A percentile compares a stretch with the other conserved stretches of the same genome.
phyloP scores from a whole-genome alignment of 2,888 invertebrate genomes.

The Agonum fuliginosum region DNA sequence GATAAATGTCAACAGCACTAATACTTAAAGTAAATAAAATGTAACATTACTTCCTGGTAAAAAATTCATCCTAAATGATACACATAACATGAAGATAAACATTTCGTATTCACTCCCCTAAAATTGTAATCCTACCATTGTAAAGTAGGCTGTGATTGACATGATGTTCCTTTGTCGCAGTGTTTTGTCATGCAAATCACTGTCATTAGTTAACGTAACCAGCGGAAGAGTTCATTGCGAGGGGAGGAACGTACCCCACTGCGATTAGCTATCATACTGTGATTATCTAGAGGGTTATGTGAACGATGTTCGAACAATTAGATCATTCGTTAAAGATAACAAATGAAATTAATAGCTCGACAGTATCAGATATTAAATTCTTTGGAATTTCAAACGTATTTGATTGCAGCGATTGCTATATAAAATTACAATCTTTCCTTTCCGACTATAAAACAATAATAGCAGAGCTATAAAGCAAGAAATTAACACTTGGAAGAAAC shows the following conservation, averaged over 20 bases:
- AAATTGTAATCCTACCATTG: constrained; percentile 45
- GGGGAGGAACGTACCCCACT: constrained; percentile 16
- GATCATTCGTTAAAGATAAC: constrained; percentile 20
- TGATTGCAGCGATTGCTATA: too few species aligned
- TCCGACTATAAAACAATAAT: constrained; percentile 7
- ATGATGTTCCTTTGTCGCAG: constrained; percentile 53
- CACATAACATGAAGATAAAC: constrained; percentile 28
- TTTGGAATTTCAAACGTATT: not conserved
- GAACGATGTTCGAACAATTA: not conserved
- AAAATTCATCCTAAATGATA: constrained; percentile 2
- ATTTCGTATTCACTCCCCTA: constrained; percentile 17
- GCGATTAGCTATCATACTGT: constrained; percentile 33
- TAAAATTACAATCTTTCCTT: not conserved
- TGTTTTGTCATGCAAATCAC: constrained; percentile 55
- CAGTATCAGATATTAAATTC: constrained; percentile 1
- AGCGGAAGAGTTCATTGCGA: constrained; percentile 29
- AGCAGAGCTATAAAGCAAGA: constrained; percentile 9
- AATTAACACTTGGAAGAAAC: constrained; percentile 35
- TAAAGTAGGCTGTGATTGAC: constrained; percentile 46
- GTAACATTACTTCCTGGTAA: constrained; percentile 1
- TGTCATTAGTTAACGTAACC: constrained; percentile 52
- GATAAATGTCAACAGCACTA: not conserved
- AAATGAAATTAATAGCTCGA: constrained; percentile 18
- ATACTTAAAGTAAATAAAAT: not conserved
- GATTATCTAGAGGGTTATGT: not conserved